Percentiles rank a stretch among this genome's conserved stretches.
These are phyloP conservation scores for Varecia variegata DNA, from an alignment of 2,797 vertebrate genomes.

Conservation along the genomic window DNA sequence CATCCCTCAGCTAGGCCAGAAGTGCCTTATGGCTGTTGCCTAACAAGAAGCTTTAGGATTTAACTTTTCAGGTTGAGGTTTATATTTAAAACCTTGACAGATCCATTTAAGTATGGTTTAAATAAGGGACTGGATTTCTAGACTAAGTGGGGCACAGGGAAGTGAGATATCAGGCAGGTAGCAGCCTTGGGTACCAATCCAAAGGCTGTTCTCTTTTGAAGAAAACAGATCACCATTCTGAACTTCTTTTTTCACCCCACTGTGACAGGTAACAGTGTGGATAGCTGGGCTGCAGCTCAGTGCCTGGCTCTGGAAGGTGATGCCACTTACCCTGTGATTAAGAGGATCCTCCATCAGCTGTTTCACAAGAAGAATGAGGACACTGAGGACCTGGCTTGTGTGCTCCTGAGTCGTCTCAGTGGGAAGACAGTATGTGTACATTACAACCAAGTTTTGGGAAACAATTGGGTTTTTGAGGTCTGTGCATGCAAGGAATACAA, in stretches of 20 bases:
- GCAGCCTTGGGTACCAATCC: not conserved
- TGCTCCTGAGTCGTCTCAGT: constrained; percentile 81
- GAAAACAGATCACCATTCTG: not conserved
- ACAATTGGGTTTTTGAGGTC: not conserved
- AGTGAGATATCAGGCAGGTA: not conserved
- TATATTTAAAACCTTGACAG: not conserved
- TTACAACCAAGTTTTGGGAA: not conserved
- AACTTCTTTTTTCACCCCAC: not conserved
- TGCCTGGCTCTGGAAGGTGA: constrained; percentile 84
- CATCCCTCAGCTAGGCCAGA: not conserved
- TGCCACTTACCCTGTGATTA: constrained; percentile 79
- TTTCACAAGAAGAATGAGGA: constrained; percentile 76
- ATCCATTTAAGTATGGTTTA: not conserved
- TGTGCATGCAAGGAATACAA: not conserved
- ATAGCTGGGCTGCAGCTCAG: constrained; percentile 87
- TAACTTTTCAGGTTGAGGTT: not conserved
- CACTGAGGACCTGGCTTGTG: constrained; percentile 79
- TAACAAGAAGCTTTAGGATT: not conserved
- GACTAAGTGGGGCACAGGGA: not conserved
- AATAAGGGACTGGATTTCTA: not conserved
- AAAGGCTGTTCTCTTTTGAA: not conserved
- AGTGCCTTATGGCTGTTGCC: not conserved
- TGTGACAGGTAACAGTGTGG: constrained; percentile 77
- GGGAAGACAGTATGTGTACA: constrained; percentile 80
- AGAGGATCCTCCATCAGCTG: constrained; percentile 83